These are phyloP conservation scores for Oxytorus armatus DNA, from an alignment of 2,888 invertebrate species.

Conservation along the genomic window DNA sequence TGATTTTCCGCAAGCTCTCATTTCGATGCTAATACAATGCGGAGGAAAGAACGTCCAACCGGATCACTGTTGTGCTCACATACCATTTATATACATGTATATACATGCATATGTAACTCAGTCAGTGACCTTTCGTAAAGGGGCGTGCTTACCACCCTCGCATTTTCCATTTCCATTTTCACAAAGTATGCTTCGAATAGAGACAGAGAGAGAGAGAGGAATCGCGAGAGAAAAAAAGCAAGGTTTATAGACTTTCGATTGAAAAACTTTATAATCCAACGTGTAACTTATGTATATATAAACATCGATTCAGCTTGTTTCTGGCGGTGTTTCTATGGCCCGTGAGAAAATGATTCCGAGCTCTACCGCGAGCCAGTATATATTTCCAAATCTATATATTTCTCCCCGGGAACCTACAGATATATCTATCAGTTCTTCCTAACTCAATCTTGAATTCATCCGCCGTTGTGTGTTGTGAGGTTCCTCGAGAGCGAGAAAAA, in stretches of 20 bases:
- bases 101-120: slow-evolving; percentile 36
- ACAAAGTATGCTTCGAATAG: slow-evolving; percentile 51
- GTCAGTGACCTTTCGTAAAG: slow-evolving; percentile 45
- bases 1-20: slow-evolving; percentile 40
- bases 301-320: slow-evolving; percentile 57
- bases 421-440: slow-evolving; percentile 9
- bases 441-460: slow-evolving; percentile 57
- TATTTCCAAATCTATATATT: slow-evolving; percentile 3
- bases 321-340: not conserved
- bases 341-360: slow-evolving; percentile 55
- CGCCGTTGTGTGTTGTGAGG: slow-evolving; percentile 37
- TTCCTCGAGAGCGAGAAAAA: slow-evolving; percentile 26
- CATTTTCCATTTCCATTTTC: slow-evolving; percentile 61
- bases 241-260: slow-evolving; percentile 59
- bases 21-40: slow-evolving; percentile 55
- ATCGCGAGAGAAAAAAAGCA: slow-evolving; percentile 22
- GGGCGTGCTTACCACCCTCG: slow-evolving; percentile 29
- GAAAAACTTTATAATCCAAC: slow-evolving; percentile 66
- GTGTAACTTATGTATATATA: slow-evolving; percentile 46
- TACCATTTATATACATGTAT: slow-evolving; percentile 7
- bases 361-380: slow-evolving; percentile 27
- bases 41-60: slow-evolving; percentile 37
- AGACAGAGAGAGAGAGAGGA: slow-evolving; percentile 25
- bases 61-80: slow-evolving; percentile 17
- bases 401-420: not conserved